These are phyloP conservation scores for Pristionchus pacificus DNA, from an alignment of 1,140 invertebrate species.

Conservation along the genomic window DNA sequence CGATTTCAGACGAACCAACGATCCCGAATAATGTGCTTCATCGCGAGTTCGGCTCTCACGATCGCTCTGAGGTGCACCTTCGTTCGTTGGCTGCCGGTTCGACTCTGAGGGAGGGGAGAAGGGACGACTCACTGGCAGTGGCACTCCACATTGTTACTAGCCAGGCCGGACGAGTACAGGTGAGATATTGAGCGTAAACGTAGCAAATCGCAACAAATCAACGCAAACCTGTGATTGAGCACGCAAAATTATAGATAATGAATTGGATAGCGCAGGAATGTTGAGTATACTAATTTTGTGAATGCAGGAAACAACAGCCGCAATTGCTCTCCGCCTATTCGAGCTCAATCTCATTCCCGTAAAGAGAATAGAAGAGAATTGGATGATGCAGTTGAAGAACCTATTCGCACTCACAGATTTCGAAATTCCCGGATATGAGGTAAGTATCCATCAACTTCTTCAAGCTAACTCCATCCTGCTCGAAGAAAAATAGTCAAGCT, in stretches of 20 bases:
- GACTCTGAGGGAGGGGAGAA: conserved; percentile 9
- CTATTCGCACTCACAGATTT: conserved; percentile 84
- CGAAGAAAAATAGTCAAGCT: no score
- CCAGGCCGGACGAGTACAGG: conserved; percentile 16
- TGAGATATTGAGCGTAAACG: no score
- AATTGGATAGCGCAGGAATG: no score
- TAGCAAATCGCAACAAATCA: no score
- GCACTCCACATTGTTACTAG: conserved; percentile 23
- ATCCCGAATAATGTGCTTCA: background rate
- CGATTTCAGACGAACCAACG: background rate
- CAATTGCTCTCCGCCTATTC: background rate
- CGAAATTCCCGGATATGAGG: conserved; percentile 80
- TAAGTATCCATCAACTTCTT: no score
- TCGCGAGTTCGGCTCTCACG: background rate
- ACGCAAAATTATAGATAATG: no score
- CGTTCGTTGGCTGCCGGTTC: background rate
- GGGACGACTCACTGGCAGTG: conserved; percentile 19
- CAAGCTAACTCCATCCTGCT: no score
- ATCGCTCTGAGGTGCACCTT: background rate
- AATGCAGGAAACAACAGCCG: background rate
- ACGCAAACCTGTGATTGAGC: no score
- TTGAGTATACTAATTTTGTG: no score
- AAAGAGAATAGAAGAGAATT: background rate
- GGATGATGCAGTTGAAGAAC: conserved; percentile 67
- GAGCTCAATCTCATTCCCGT: conserved; percentile 9